Evolutionary conservation across 2,113 vertebrate species (phyloP), one percentile per base, ranked within the genome.

Genomic region (Lepisosteus osseus): DNA sequence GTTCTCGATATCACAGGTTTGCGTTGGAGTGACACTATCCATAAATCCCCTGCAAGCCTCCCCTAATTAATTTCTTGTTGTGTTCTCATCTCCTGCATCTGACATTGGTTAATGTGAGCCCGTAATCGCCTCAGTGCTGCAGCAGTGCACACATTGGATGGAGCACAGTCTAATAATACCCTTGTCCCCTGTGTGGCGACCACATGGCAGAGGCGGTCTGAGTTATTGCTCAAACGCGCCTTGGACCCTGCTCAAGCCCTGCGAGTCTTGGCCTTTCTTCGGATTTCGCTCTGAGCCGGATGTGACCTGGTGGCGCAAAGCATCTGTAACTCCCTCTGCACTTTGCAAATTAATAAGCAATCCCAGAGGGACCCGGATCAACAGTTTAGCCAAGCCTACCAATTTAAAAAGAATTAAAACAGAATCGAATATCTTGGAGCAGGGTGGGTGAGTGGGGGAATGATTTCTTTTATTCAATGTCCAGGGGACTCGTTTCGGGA

Each of bases 341-440:
- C 6, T 43, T 17, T 54, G 59, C 55, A 71, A 62, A 54, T 42
- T 13, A 62, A 62, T 54, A 17, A 14, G 15, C 51, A 55, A 29
- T 9, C 45, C 47, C 70, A 41, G 61, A 7, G 42, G 61, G 61
- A 55, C 51, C 51, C 1, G 29, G 3, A 29, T 40, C 15, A 45
- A 51, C 61, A 71, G 61, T 64, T 47, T 51, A 64, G 61, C 69
- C 13, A 63, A 71, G 57, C 41, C 11, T 62, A 61, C 59, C 59
- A 54, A 14, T 6, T 15, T 7, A 63, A 63, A 44, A 63, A 13
- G 54, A 47, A 68, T 54, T n/a, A 68, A 54, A 54, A 68, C 51
- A 54, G 54, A 8, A 3, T n/a, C 44, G 41, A 44, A 11, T 54
- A 45, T 14, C 17, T 61, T 61, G 9, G 56, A 70, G 40, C 69